A percentile compares a stretch with the other conserved stretches of the same genome.
Conservation (phyloP, 2,888 invertebrate species). For the Acronicta psi region DNA sequence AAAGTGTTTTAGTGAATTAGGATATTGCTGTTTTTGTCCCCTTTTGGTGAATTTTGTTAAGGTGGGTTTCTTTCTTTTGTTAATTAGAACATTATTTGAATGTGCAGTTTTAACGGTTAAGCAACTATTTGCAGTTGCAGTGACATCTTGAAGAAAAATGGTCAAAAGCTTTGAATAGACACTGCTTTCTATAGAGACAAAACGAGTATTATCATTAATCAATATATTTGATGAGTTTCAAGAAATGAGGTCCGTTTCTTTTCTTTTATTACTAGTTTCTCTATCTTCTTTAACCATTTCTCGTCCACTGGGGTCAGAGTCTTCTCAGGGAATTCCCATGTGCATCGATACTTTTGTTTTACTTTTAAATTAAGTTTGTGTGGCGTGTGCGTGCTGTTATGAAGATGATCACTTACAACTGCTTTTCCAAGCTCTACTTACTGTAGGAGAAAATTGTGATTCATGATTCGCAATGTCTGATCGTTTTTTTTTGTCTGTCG, state of each 20-base stretch:
- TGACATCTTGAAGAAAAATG: constrained; percentile 38
- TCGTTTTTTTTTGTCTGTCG: too few species aligned
- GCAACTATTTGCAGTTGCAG: constrained; percentile 21
- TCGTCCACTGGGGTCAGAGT: background rate
- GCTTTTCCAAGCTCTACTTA: constrained; percentile 48
- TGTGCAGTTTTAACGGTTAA: constrained; percentile 15
- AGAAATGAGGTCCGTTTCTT: background rate
- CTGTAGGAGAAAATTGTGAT: constrained; percentile 31
- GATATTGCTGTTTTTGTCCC: constrained; percentile 31
- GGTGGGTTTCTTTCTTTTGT: constrained; percentile 22
- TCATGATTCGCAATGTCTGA: constrained; percentile 20
- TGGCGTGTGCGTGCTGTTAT: constrained; percentile 33
- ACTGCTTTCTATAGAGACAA: too few species aligned
- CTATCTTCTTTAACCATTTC: constrained; percentile 1
- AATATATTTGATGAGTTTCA: background rate
- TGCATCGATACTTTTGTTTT: constrained; percentile 27
- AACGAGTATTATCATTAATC: too few species aligned
- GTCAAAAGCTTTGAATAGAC: background rate
- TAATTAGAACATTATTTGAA: background rate
- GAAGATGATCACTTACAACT: constrained; percentile 28
- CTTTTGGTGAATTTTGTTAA: constrained; percentile 43
- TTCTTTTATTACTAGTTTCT: background rate
- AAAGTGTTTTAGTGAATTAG: constrained; percentile 49
- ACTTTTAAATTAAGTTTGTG: constrained; percentile 16
- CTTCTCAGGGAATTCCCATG: constrained; percentile 11